Evolutionary conservation across 2,113 vertebrate genomes (phyloP).

Genomic region (Pituophis catenifer): DNA sequence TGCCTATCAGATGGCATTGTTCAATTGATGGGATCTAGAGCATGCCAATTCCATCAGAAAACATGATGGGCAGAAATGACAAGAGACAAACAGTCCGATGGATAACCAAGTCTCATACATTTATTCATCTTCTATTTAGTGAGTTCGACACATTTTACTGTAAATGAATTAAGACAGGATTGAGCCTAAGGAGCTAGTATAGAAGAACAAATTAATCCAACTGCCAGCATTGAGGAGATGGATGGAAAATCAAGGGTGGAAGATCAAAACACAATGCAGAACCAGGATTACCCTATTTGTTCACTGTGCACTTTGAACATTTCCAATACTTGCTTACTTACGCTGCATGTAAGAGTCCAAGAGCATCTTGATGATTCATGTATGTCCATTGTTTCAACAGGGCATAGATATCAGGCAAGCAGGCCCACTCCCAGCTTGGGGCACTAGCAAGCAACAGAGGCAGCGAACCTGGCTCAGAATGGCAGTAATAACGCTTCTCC

Average conservation of each 20-base stretch:
- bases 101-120: neutral
- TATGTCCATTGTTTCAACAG: conserved; percentile 89
- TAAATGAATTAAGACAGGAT: neutral
- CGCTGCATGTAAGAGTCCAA: conserved; percentile 92
- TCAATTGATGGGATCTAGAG: neutral
- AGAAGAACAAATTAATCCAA: neutral
- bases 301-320: fast-evolving
- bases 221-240: neutral
- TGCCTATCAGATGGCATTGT: neutral
- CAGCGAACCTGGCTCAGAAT: conserved; percentile 77
- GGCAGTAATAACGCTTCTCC: conserved; percentile 92
- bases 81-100: neutral
- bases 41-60: neutral
- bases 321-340: conserved; percentile 60
- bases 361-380: conserved; percentile 88
- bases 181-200: neutral
- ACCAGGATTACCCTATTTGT: neutral
- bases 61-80: neutral
- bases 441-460: conserved; percentile 92
- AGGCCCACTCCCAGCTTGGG: conserved; percentile 96
- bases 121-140: neutral
- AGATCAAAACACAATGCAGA: neutral
- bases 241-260: neutral
- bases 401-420: conserved; percentile 91
- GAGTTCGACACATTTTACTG: neutral